phyloP scores from a whole-genome alignment of 2,113 vertebrate genomes.

The Salminus brasiliensis region DNA sequence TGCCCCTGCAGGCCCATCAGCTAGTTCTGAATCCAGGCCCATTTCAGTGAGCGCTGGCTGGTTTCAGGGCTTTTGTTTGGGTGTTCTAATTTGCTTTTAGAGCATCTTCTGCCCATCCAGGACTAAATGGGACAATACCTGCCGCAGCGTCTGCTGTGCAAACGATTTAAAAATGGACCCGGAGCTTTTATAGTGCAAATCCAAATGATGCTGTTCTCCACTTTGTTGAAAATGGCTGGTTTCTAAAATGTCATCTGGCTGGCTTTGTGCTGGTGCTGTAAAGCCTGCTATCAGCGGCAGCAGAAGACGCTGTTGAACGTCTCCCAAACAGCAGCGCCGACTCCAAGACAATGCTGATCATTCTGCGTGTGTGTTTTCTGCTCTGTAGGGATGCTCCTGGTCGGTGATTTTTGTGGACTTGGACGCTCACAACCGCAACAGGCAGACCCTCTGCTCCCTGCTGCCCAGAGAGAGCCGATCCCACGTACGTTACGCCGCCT shows the following conservation, averaged over 20 bases:
- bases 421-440: conserved; percentile 96
- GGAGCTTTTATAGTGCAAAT: conserved; percentile 6
- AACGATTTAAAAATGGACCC: neutral
- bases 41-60: conserved; percentile 1
- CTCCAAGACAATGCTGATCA: neutral
- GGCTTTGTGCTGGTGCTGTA: neutral
- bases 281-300: neutral
- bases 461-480: conserved; percentile 95
- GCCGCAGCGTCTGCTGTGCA: neutral
- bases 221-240: neutral
- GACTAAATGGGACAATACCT: neutral
- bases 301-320: neutral
- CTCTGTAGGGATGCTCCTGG: conserved; percentile 94
- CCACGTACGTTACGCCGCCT: conserved; percentile 82
- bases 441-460: conserved; percentile 91
- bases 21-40: neutral
- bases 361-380: conserved; percentile 25
- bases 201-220: neutral
- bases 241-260: neutral
- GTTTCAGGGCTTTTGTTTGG: conserved; percentile 12
- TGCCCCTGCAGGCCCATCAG: neutral
- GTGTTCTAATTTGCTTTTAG: neutral
- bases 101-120: neutral
- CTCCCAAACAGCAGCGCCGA: neutral
- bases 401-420: conserved; percentile 99